Conservation (phyloP, 2,888 invertebrate species). For the Eupithecia pulchellata region DNA sequence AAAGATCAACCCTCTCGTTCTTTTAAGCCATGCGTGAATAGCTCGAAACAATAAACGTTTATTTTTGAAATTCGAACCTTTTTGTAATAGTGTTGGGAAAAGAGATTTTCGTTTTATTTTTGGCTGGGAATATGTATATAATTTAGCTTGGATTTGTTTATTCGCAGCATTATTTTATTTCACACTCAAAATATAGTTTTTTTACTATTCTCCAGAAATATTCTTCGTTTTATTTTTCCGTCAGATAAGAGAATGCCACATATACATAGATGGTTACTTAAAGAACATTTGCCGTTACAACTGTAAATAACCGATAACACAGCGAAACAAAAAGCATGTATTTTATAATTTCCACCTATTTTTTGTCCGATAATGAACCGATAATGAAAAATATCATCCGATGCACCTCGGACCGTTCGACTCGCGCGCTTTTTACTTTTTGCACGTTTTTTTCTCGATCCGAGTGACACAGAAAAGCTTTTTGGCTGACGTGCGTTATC, state of each 20-base stretch:
- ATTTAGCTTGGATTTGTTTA: conserved; percentile 18
- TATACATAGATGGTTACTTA: no score
- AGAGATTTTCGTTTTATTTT: conserved; percentile 34
- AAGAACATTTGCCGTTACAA: conserved; percentile 15
- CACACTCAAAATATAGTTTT: background rate
- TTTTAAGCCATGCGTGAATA: conserved; percentile 68
- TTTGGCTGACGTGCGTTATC: conserved; percentile 80
- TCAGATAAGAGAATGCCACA: background rate
- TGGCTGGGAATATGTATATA: conserved; percentile 12
- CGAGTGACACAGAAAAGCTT: conserved; percentile 82
- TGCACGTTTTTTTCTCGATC: conserved; percentile 56
- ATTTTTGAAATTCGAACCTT: conserved; percentile 71
- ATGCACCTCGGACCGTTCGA: conserved; percentile 65
- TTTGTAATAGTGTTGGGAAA: conserved; percentile 53
- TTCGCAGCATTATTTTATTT: conserved; percentile 9
- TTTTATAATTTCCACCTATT: conserved; percentile 56
- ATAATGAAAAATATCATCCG: conserved; percentile 78
- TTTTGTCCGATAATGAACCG: conserved; percentile 61
- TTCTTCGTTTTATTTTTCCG: background rate
- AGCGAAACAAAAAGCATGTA: conserved; percentile 45
- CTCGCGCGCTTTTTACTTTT: conserved; percentile 59
- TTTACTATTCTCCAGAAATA: background rate
- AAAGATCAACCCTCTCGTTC: conserved; percentile 50
- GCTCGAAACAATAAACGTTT: conserved; percentile 76
- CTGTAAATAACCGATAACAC: conserved; percentile 46